Percentiles rank a stretch among this genome's conserved stretches.
These are phyloP conservation scores for Todiramphus chloris DNA, from an alignment of 2,113 vertebrate genomes.

Conservation along the genomic window DNA sequence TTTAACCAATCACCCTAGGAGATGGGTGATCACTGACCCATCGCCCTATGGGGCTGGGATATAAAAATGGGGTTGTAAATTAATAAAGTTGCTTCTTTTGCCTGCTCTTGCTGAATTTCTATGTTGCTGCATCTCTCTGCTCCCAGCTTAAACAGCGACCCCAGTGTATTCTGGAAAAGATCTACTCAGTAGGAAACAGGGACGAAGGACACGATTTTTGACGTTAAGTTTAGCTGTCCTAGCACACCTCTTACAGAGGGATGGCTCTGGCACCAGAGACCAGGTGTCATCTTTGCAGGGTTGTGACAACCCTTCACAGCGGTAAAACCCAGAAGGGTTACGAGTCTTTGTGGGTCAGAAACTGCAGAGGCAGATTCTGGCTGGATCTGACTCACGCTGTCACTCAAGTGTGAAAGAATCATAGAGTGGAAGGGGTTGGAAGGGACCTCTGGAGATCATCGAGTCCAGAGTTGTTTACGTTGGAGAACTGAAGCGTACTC, in stretches of 20 bases:
- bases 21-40: too few species aligned
- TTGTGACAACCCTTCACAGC: not conserved
- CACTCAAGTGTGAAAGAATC: not conserved
- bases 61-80: too few species aligned
- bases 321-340: not conserved
- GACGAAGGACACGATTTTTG: accelerated
- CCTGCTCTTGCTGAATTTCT: too few species aligned
- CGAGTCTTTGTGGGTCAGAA: not conserved
- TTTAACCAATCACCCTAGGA: too few species aligned
- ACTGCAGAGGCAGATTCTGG: not conserved
- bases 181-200: accelerated
- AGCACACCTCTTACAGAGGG: not conserved
- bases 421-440: too few species aligned
- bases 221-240: not conserved
- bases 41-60: too few species aligned
- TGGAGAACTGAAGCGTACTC: not conserved
- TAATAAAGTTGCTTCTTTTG: too few species aligned
- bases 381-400: not conserved
- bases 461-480: not conserved
- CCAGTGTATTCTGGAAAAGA: not conserved
- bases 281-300: not conserved
- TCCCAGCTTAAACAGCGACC: too few species aligned
- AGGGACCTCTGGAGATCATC: too few species aligned
- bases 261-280: not conserved
- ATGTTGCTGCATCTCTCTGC: too few species aligned